A percentile compares a stretch with the other conserved stretches of the same genome.
Evolutionary conservation across 2,113 vertebrate species (phyloP).

Genomic region (Bucco capensis): DNA sequence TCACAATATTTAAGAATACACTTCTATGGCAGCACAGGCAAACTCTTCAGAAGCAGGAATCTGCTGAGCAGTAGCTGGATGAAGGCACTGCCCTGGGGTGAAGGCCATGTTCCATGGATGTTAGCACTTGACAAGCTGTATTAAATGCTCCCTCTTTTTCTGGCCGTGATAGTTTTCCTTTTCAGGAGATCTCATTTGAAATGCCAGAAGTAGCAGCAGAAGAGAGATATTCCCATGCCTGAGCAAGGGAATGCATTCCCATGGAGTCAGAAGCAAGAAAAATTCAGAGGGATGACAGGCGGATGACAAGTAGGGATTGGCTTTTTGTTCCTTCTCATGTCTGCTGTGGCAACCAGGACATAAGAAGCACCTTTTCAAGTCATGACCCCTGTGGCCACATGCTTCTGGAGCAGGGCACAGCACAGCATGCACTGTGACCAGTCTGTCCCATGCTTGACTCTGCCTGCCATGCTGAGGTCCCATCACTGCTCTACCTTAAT

Average conservation of each 20-base stretch:
- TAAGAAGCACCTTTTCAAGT: neutral
- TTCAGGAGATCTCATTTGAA: neutral
- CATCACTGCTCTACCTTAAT: neutral
- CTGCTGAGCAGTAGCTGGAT: neutral
- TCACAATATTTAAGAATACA: neutral
- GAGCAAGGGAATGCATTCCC: neutral
- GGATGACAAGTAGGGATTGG: neutral
- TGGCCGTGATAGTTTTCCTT: neutral
- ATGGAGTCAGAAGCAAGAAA: neutral
- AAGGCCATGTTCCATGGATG: neutral
- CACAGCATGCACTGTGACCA: accelerated
- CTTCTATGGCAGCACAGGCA: neutral
- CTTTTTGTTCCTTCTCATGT: neutral
- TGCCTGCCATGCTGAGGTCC: neutral
- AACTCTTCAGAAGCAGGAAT: neutral
- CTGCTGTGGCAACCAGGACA: neutral
- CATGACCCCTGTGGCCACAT: accelerated
- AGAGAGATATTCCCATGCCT: neutral
- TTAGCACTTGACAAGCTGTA: neutral
- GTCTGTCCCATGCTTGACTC: neutral
- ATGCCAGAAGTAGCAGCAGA: neutral
- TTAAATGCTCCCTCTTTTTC: neutral
- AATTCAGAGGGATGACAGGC: neutral
- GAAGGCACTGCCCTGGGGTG: neutral
- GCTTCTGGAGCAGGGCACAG: neutral